Conservation (phyloP, 2,113 vertebrate genomes). For the human (Homo sapiens) region DNA sequence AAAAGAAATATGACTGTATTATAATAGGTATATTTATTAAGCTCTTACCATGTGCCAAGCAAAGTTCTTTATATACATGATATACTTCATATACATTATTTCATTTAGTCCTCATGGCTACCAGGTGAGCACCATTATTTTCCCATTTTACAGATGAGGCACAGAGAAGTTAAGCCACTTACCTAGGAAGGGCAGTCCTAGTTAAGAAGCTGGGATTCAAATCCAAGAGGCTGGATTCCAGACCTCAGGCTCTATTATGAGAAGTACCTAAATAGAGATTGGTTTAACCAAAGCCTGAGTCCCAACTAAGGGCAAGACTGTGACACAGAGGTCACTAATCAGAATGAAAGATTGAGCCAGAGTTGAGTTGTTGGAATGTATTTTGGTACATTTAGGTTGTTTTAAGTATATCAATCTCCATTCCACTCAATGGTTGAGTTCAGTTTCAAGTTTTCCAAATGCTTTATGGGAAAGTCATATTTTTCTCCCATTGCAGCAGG, state of each 20-base stretch:
- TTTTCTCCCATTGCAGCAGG: neutral
- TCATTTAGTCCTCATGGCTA: neutral
- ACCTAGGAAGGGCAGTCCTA: neutral
- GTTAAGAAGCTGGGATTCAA: neutral
- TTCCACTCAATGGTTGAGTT: neutral
- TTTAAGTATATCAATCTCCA: neutral
- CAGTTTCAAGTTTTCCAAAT: neutral
- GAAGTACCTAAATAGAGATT: neutral
- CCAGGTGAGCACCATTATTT: neutral
- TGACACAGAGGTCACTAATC: neutral
- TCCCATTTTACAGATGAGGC: neutral
- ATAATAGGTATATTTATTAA: neutral
- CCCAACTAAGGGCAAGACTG: neutral
- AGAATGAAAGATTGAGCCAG: neutral
- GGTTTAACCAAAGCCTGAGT: neutral
- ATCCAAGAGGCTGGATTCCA: neutral
- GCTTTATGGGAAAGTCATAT: neutral
- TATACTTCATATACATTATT: neutral
- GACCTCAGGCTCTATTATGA: neutral
- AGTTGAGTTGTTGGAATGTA: neutral
- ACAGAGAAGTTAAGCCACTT: neutral
- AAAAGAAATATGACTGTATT: neutral
- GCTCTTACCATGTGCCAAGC: neutral
- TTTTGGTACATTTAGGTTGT: neutral
- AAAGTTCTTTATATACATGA: neutral